Conservation (phyloP, 2,113 vertebrate genomes). For the Spermophilus dauricus region DNA sequence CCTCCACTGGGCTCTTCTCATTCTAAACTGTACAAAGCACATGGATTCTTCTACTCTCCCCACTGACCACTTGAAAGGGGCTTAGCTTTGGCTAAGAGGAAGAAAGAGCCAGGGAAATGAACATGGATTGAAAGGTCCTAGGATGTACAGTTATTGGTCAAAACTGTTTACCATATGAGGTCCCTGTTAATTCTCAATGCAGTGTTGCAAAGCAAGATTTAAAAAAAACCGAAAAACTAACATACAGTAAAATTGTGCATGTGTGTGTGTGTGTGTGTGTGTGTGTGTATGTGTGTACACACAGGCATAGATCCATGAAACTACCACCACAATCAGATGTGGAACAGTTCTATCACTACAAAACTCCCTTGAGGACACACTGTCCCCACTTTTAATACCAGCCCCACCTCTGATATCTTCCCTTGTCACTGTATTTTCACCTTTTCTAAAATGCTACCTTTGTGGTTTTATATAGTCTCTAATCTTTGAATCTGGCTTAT, state of each 20-base stretch:
- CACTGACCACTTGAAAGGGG: neutral
- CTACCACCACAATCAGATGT: neutral
- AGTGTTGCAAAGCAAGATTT: neutral
- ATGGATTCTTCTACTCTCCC: neutral
- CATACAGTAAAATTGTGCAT: neutral
- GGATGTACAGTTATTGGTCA: neutral
- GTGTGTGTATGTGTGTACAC: no score
- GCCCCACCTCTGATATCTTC: neutral
- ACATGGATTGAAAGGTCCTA: neutral
- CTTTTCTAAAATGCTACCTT: neutral
- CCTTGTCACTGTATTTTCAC: neutral
- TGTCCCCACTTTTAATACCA: neutral
- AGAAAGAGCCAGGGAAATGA: neutral
- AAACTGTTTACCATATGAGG: neutral
- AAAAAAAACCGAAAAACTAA: neutral
- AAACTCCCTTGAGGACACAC: neutral
- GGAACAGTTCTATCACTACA: neutral
- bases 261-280: neutral
- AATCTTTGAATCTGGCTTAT: neutral
- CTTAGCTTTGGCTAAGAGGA: neutral
- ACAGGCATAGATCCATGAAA: neutral
- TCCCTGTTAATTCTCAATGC: slow-evolving; percentile 7
- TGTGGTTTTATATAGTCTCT: neutral
- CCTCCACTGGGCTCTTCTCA: neutral
- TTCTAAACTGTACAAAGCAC: neutral